Base-by-base conservation (phyloP, 2,113 vertebrate genomes). In the Syngnathus typhle region DNA sequence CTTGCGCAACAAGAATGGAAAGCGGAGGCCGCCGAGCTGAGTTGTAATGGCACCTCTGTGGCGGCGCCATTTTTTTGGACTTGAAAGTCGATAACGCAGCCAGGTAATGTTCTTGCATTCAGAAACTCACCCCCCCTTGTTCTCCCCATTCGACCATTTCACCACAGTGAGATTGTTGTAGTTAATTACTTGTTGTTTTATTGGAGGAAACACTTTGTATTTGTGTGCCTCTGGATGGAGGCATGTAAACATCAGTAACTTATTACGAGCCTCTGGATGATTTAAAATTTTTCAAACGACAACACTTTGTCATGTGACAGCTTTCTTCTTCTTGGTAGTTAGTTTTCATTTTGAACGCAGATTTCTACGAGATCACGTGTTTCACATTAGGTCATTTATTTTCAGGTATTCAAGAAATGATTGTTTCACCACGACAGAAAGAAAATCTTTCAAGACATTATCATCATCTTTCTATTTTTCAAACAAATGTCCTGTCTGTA, bases 11-110 rank as follows among this genome's bases (percentile, higher is more conserved):
- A 82, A 77, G 78, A 84, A 78, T 73, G 81, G 79, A 87, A 88
- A 91, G 91, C 88, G 88, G 84, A 88, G 79, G 55, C 77, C 51
- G 83, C 90, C 91, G 88, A 90, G 87, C 91, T 67, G 74, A 75
- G 79, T 73, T 84, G 87, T 90, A 89, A 90, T 82, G 85, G 88
- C 87, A 90, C 84, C 87, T 85, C 68, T 69, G 81, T 72, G 77
- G 76, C 75, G 70, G 67, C 56, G 72, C 81, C 81, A 65, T 75
- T 82, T 80, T 86, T 78, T 82, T 32, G 80, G 83, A 81, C 80
- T 71, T 66, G 73, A 72, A 74, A 87, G 85, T 87, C 84, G 58
- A 90, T 86, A 86, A 21, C 69, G 52, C 59, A 72, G 76, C 43
- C 78, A 83, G 81, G 80, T 85, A 82, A 86, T 81, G 79, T 67